These are phyloP conservation scores for Setophaga petechia DNA, from an alignment of 2,113 vertebrate genomes.

Conservation along the genomic window DNA sequence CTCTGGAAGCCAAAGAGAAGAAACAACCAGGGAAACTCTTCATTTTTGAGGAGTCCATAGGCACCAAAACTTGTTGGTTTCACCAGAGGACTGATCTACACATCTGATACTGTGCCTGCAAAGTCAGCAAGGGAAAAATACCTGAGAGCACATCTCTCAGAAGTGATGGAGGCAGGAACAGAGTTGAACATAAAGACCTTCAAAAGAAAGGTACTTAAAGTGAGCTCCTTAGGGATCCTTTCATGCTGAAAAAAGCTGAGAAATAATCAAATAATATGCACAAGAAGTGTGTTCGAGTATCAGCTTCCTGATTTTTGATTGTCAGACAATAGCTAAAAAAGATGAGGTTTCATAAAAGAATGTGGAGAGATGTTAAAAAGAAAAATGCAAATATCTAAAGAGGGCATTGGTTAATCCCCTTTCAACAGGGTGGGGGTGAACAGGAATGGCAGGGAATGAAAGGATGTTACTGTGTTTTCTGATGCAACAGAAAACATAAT, in stretches of 20 bases:
- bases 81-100: neutral
- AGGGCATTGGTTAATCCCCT: fast-evolving
- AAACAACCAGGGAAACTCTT: neutral
- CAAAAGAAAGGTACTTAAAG: neutral
- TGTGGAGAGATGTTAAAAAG: neutral
- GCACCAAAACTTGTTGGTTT: neutral
- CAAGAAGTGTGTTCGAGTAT: neutral
- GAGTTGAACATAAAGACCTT: neutral
- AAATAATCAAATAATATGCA: neutral
- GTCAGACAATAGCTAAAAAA: neutral
- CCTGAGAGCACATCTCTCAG: neutral
- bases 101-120: fast-evolving
- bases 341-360: neutral
- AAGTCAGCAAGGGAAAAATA: neutral
- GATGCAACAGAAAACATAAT: neutral
- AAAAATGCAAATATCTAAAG: neutral
- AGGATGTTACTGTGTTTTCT: neutral
- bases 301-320: neutral
- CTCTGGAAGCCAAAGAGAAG: neutral
- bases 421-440: neutral
- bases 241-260: neutral
- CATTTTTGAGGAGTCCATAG: neutral
- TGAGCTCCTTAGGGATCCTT: neutral
- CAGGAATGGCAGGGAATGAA: neutral
- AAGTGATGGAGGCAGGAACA: neutral